Evolutionary conservation across 2,888 invertebrate species (phyloP).

Genomic region (Watsonalla cultraria): DNA sequence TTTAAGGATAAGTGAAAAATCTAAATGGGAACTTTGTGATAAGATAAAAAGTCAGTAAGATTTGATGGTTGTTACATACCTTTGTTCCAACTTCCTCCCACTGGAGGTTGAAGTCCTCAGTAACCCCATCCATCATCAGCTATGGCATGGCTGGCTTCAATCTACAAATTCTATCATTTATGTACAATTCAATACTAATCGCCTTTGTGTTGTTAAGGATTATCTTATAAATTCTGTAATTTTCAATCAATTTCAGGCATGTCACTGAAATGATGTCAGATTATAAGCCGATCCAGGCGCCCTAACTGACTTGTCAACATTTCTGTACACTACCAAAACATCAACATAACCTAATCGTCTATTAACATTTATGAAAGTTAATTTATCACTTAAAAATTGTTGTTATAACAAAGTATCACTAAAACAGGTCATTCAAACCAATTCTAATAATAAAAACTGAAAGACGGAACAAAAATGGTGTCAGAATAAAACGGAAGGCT

Average conservation of each 20-base stretch:
- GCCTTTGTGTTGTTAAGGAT: too few species aligned
- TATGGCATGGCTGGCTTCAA: slow-evolving; percentile 28
- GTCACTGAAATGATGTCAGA: slow-evolving; percentile 11
- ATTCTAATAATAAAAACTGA: slow-evolving; percentile 41
- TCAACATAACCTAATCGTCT: slow-evolving; percentile 73
- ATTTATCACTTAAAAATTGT: background rate
- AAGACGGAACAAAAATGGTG: slow-evolving; percentile 72
- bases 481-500: slow-evolving; percentile 42
- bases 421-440: slow-evolving; percentile 15
- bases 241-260: background rate
- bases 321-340: slow-evolving; percentile 61
- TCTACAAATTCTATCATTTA: slow-evolving; percentile 13
- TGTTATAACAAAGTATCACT: background rate
- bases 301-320: slow-evolving; percentile 15
- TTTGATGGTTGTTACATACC: slow-evolving; percentile 27
- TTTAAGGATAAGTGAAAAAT: too few species aligned
- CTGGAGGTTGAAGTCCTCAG: slow-evolving; percentile 60
- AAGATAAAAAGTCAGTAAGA: too few species aligned
- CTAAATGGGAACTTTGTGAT: too few species aligned
- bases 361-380: slow-evolving; percentile 9
- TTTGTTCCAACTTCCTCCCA: slow-evolving; percentile 69
- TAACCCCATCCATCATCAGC: slow-evolving; percentile 53
- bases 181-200: slow-evolving; percentile 10
- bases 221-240: too few species aligned
- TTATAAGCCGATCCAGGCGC: background rate